Evolutionary conservation across 2,113 vertebrate genomes (phyloP).

Genomic region (Isichthys henryi): DNA sequence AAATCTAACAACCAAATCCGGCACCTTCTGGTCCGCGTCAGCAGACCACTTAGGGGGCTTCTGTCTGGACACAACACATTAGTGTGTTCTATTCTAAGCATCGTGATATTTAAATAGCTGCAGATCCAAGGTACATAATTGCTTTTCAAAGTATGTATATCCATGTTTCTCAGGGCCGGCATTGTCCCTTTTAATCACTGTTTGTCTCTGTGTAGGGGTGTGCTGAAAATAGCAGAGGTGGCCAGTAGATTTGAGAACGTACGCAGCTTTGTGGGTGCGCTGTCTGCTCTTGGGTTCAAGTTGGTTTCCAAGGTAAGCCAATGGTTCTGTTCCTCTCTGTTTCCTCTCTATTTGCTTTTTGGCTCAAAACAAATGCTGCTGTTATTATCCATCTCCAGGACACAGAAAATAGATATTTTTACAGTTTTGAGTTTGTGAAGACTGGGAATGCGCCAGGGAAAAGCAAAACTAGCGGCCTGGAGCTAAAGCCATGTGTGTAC

Average conservation of each 20-base stretch:
- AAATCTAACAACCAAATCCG: neutral
- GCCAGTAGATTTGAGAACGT: constrained; percentile 80
- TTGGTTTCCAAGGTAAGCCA: constrained; percentile 68
- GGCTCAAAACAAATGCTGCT: neutral
- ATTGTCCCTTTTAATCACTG: neutral
- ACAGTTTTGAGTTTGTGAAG: constrained; percentile 78
- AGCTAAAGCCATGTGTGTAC: constrained; percentile 77
- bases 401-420: constrained; percentile 74
- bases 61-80: neutral
- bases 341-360: neutral
- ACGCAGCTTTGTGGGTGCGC: constrained; percentile 55
- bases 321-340: neutral
- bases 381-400: constrained; percentile 57
- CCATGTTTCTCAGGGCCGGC: neutral
- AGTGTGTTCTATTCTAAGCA: neutral
- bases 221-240: constrained; percentile 84
- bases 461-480: constrained; percentile 50
- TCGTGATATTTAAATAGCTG: neutral
- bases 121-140: neutral
- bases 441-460: constrained; percentile 38
- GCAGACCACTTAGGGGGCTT: neutral
- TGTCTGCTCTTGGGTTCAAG: constrained; percentile 76
- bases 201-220: constrained; percentile 56
- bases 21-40: neutral
- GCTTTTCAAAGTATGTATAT: neutral